phyloP scores from a whole-genome alignment of 2,113 vertebrate genomes.

The Clarias macrocephalus region DNA sequence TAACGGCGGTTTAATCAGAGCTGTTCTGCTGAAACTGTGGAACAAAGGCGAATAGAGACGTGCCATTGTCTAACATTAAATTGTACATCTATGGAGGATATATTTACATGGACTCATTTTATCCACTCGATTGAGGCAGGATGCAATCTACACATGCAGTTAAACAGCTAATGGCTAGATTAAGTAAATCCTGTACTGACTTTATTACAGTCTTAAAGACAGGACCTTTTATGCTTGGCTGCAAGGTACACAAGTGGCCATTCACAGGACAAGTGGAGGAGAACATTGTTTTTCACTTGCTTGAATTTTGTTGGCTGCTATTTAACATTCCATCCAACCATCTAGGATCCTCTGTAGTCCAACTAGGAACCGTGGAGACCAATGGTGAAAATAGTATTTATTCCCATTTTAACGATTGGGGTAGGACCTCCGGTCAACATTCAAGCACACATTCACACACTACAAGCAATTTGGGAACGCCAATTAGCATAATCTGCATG shows the following conservation, averaged over 20 bases:
- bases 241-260: not conserved
- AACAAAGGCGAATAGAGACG: conserved; percentile 26
- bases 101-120: not conserved
- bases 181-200: conserved; percentile 2
- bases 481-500: too few relatives aligned
- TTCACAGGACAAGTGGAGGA: not conserved
- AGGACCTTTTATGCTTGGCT: not conserved
- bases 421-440: too few relatives aligned
- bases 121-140: not conserved
- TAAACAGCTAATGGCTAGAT: not conserved
- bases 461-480: too few relatives aligned
- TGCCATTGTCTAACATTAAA: not conserved
- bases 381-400: too few relatives aligned
- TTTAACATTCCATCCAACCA: too few relatives aligned
- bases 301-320: too few relatives aligned
- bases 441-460: too few relatives aligned
- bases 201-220: not conserved
- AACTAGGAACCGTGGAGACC: too few relatives aligned
- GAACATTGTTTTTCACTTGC: not conserved
- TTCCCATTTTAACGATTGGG: too few relatives aligned
- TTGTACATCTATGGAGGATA: not conserved
- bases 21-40: not conserved
- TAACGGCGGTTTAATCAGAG: conserved; percentile 16
- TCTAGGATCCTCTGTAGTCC: too few relatives aligned
- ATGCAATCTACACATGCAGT: not conserved